Percentiles rank a stretch among this genome's conserved stretches.
Conservation (phyloP, 2,888 invertebrate species). For the Entomobrya multifasciata region DNA sequence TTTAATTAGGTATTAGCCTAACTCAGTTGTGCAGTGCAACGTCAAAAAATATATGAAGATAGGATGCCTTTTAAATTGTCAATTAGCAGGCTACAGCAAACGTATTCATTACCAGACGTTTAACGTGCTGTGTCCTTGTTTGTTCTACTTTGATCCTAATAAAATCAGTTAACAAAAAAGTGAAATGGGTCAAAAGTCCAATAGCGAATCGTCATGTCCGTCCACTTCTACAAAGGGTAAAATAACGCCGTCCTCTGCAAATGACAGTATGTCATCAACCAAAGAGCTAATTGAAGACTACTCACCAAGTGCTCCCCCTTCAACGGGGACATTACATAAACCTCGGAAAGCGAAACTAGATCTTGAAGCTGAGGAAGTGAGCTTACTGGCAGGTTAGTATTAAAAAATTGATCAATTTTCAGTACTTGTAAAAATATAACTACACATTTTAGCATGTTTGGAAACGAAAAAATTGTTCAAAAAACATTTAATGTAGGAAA, state of each 20-base stretch:
- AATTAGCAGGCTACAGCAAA: neutral
- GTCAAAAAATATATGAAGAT: neutral
- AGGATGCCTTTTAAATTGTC: neutral
- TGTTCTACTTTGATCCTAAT: neutral
- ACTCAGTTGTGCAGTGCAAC: neutral
- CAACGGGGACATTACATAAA: constrained; percentile 75
- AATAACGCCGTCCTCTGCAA: constrained; percentile 25
- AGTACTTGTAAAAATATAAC: no score
- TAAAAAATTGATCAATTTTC: no score
- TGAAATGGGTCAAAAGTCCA: constrained; percentile 43
- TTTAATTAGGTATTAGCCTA: neutral
- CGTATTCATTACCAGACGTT: neutral
- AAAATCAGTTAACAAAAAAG: neutral
- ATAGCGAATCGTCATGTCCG: constrained; percentile 35
- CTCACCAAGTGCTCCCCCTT: constrained; percentile 75
- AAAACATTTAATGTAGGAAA: no score
- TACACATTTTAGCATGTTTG: no score
- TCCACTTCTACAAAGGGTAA: constrained; percentile 36
- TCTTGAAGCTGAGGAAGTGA: constrained; percentile 54
- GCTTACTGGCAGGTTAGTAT: constrained; percentile 18
- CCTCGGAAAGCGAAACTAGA: constrained; percentile 67
- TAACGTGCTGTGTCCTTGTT: constrained; percentile 22
- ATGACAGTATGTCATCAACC: constrained; percentile 55
- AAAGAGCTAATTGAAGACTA: constrained; percentile 66
- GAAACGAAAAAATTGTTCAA: no score